Evolutionary conservation across 37 sponge, comb jelly and placozoan species (phyloP).

Genomic region (Eunapius fragilis): DNA sequence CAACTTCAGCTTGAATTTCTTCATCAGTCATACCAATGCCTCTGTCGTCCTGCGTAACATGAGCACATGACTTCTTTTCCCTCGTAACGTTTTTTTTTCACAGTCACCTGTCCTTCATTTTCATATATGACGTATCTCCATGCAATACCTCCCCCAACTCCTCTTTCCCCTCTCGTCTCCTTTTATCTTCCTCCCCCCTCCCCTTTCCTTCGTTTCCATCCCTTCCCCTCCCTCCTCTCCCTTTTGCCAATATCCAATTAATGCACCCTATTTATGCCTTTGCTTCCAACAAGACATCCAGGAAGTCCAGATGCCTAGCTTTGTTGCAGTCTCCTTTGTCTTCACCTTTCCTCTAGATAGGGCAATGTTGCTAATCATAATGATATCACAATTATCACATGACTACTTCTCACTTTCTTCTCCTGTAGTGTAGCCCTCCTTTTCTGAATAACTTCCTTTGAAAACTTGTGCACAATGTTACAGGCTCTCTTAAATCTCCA

Average conservation of each 20-base stretch:
- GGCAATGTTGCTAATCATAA: background rate
- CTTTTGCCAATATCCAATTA: background rate
- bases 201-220: no score
- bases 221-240: background rate
- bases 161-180: no score
- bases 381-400: background rate
- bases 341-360: background rate
- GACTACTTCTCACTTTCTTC: constrained; percentile 14
- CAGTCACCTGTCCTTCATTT: background rate
- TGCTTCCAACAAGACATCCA: constrained; percentile 75
- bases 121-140: no score
- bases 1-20: constrained; percentile 90
- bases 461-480: constrained; percentile 70
- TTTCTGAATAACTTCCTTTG: constrained; percentile 64
- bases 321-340: constrained; percentile 22
- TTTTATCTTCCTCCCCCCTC: no score
- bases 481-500: constrained; percentile 40
- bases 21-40: constrained; percentile 71
- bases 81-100: background rate
- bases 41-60: constrained; percentile 49
- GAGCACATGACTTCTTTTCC: background rate
- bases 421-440: constrained; percentile 46
- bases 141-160: no score
- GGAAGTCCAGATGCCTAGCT: constrained; percentile 75
- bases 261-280: constrained; percentile 9